These are phyloP conservation scores for Spea multiplicata DNA, from an alignment of 2,113 vertebrate genomes.

Conservation along the genomic window DNA sequence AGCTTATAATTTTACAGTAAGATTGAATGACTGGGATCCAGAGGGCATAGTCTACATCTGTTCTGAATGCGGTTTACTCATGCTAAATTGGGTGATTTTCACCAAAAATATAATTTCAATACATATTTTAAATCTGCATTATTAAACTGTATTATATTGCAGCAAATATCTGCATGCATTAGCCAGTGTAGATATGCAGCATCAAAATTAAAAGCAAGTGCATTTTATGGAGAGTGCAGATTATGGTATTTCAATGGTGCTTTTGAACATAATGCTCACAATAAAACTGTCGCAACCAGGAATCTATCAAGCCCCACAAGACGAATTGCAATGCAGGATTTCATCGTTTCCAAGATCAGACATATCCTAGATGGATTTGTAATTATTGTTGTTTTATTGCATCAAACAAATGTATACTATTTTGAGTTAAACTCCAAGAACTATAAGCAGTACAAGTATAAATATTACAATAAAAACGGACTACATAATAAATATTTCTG, in stretches of 20 bases:
- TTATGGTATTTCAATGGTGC: neutral
- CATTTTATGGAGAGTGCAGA: neutral
- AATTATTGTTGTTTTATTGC: neutral
- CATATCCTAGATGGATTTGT: neutral
- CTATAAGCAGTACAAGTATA: neutral
- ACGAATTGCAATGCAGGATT: neutral
- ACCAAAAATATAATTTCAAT: neutral
- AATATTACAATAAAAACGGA: too few relatives aligned
- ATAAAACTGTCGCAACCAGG: neutral
- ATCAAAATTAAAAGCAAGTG: neutral
- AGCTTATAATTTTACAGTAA: neutral
- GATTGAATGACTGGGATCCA: neutral
- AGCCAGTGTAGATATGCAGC: neutral
- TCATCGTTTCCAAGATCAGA: neutral
- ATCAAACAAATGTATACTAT: neutral
- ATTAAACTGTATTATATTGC: neutral
- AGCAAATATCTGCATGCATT: neutral
- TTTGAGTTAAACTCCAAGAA: neutral
- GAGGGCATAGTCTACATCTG: neutral
- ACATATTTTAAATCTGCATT: neutral
- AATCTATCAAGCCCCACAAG: constrained; percentile 4
- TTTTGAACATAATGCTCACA: neutral
- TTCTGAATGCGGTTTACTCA: neutral
- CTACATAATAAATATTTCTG: too few relatives aligned
- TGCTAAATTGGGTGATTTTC: neutral